Percentiles rank a stretch among this genome's conserved stretches.
These are phyloP conservation scores for Tinea semifulvella DNA, from an alignment of 2,888 invertebrate species.

Conservation along the genomic window DNA sequence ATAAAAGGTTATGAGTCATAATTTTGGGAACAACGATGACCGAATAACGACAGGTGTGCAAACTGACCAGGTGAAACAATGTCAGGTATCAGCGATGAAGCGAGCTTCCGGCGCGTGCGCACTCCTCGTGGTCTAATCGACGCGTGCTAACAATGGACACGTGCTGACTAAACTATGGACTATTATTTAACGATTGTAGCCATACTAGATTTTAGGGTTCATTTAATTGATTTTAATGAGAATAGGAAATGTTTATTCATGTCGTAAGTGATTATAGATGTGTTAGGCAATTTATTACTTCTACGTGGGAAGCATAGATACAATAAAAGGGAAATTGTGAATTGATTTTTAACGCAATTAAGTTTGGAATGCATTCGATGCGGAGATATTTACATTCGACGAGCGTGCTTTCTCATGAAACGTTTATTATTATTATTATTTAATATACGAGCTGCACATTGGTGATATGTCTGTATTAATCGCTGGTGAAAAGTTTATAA, in stretches of 20 bases:
- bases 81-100: slow-evolving; percentile 1
- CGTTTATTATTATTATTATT: too few relatives aligned
- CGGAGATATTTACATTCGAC: too few relatives aligned
- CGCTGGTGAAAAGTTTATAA: too few relatives aligned
- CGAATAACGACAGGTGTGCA: slow-evolving; percentile 29
- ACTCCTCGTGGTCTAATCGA: slow-evolving; percentile 18
- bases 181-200: slow-evolving; percentile 2
- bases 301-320: not conserved
- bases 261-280: not conserved
- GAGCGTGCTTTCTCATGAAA: too few relatives aligned
- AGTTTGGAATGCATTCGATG: too few relatives aligned
- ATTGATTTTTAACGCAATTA: too few relatives aligned
- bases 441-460: too few relatives aligned
- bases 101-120: slow-evolving; percentile 45
- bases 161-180: slow-evolving; percentile 28
- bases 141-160: slow-evolving; percentile 30
- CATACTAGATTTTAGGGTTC: not conserved
- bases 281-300: not conserved
- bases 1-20: not conserved
- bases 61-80: slow-evolving; percentile 15
- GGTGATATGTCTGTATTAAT: too few relatives aligned
- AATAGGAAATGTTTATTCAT: slow-evolving; percentile 3
- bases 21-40: slow-evolving; percentile 30
- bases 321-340: too few relatives aligned
- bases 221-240: slow-evolving; percentile 8